phyloP scores from a whole-genome alignment of 1,140 invertebrate species.

The Hydropsyche tenuis region DNA sequence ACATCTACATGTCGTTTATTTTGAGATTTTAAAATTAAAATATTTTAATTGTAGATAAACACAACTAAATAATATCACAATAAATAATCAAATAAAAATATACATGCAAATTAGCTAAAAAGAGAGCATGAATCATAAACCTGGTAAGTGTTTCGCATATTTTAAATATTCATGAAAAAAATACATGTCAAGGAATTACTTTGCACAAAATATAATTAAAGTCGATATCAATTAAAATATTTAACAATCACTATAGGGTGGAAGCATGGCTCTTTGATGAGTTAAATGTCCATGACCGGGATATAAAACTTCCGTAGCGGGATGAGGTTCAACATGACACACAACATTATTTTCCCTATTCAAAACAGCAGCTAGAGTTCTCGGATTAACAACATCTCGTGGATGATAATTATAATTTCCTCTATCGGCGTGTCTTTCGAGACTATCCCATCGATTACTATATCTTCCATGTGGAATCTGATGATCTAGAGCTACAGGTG shows the following conservation, averaged over 20 bases:
- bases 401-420: slow-evolving; percentile 60
- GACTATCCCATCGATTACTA: slow-evolving; percentile 65
- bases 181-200: background rate
- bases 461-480: slow-evolving; percentile 56
- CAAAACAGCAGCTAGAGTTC: slow-evolving; percentile 76
- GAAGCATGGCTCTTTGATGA: slow-evolving; percentile 61
- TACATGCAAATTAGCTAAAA: no score
- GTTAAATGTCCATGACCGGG: slow-evolving; percentile 63
- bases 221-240: slow-evolving; percentile 20
- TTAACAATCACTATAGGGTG: slow-evolving; percentile 67
- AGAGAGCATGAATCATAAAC: no score
- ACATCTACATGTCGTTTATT: no score
- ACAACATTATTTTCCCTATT: slow-evolving; percentile 82
- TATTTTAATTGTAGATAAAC: no score
- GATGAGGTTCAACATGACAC: slow-evolving; percentile 77
- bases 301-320: slow-evolving; percentile 54
- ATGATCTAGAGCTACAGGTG: slow-evolving; percentile 60
- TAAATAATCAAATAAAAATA: no score
- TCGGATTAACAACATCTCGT: slow-evolving; percentile 65
- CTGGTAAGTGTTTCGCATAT: no score
- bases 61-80: no score
- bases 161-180: background rate
- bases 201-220: background rate
- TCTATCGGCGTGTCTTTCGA: slow-evolving; percentile 60
- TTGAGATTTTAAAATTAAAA: no score